These are phyloP conservation scores for Agonopterix alstromeriana DNA, from an alignment of 2,888 invertebrate species.

Conservation along the genomic window DNA sequence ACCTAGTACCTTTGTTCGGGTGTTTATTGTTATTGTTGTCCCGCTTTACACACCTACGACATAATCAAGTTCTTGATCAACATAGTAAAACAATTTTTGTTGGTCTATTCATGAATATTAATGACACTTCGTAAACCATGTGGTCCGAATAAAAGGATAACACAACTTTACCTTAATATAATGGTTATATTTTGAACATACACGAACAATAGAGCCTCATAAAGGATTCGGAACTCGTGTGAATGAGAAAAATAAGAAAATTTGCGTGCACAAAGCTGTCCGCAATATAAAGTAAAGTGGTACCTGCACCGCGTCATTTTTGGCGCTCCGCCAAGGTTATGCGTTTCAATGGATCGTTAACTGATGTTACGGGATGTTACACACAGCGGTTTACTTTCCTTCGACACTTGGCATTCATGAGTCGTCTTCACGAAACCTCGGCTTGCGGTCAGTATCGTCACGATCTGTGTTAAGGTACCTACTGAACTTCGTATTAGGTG, in stretches of 20 bases:
- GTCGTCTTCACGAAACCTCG: constrained; percentile 23
- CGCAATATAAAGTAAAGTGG: constrained; percentile 12
- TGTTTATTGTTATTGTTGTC: constrained; percentile 9
- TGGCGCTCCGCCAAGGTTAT: constrained; percentile 53
- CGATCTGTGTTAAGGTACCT: constrained; percentile 8
- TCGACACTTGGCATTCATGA: constrained; percentile 23
- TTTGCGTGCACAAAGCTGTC: constrained; percentile 16
- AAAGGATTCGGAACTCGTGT: neutral
- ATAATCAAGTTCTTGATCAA: constrained; percentile 2
- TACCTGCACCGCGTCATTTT: constrained; percentile 37
- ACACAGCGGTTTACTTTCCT: constrained; percentile 19
- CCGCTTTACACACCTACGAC: constrained; percentile 4
- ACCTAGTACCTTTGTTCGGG: neutral
- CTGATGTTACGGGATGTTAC: constrained; percentile 8
- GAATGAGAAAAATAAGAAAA: constrained; percentile 13
- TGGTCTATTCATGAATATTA: neutral
- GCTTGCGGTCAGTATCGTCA: constrained; percentile 25
- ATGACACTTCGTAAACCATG: too few species aligned
- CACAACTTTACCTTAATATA: too few species aligned
- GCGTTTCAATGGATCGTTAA: constrained; percentile 51
- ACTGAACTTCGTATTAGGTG: neutral
- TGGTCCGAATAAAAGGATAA: too few species aligned
- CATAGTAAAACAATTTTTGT: neutral
- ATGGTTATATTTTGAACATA: neutral
- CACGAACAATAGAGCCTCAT: neutral